Base-by-base conservation (phyloP, 2,888 invertebrate species). In the Acanthococcus lagerstroemiae region DNA sequence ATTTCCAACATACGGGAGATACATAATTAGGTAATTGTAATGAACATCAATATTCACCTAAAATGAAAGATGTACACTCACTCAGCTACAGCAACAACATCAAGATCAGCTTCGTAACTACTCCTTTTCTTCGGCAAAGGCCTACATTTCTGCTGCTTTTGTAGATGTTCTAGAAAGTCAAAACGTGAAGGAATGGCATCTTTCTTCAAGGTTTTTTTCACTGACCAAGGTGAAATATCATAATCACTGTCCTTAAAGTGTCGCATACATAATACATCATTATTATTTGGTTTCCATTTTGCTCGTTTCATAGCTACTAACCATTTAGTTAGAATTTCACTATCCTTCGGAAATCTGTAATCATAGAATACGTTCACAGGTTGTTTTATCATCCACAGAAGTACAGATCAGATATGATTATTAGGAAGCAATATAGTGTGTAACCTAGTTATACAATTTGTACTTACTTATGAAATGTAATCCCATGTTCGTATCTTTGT, bases 111-210 rank as follows among this genome's bases (percentile, higher is more conserved):
- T 48, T 48, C 48, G 17, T 6, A 48, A 48, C 19, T 48, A 5
- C 7, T 30, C 12, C 48, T n/a, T 48, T 48, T 48, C 19, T 48
- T 48, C n/a, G 48, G 48, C n/a, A 17, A 48, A n/a, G 48, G 48
- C 17, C 48, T 9, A 48, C 6, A 24, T 15, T 25, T 60, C 9
- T 6, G 21, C 12, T 22, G 5, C 17, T 48, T 60, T 48, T 12
- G 26, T 15, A 60, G 44, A 50, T 26, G 19, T 19, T 25, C 44
- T 9, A 19, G 60, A 26, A 60, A 60, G 24, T 50, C 60, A 48
- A 60, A 48, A 25, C 30, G 30, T 26, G 60, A 60, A 48, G 60
- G 48, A 15, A 60, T 19, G 30, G 60, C 50, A 46, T 60, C 48
- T 37, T 19, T 26, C 44, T 27, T 60, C 9, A 60, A 26, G 12